Evolutionary conservation across 2,888 invertebrate species (phyloP), one percentile per base, ranked within the genome.

Genomic region (Imbricaverruca yamaguchii): DNA sequence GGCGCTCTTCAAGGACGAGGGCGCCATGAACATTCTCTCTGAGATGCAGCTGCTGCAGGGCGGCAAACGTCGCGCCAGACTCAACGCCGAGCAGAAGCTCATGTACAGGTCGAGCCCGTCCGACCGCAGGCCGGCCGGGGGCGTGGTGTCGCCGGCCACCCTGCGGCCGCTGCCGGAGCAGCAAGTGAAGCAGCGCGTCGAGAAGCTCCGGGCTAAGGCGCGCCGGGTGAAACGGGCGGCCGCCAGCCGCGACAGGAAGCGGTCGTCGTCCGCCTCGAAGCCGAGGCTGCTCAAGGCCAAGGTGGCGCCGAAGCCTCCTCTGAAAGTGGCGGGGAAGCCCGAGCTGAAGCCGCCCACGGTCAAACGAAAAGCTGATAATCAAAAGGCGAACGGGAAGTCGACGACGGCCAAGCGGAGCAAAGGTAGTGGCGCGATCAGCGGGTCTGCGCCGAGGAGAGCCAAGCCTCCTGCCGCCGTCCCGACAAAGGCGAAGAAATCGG

Each of bases 1-100:
- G 21, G 39, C 74, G 18, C 80, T 84, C 57, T 84, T 82, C 77
- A 78, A 81, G 80, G 84, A 84, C 82, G 84, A 84, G 80, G 84
- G 84, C 11, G 81, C 83, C 0, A 69, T 84, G 13, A 84, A 84
- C 77, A 80, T 84, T 4, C 69, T 84, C 8, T 82, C 84, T 0
- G 78, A 78, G 23, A 57, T 78, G 78, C 7, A 23, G 23, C 12
- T 9, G 25, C 74, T 67, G 11, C 25, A 67, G n/a, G 67, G 67
- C 25, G 67, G 25, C 13, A 67, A 67, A 12, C 67, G 67, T 8
- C 25, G 25, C 11, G n/a, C 67, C 4, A 4, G 25, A 8, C 6
- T n/a, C 25, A 13, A 7, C n/a, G n/a, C 67, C 12, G n/a, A n/a
- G 25, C 13, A 67, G 25, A 67, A 25, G 25, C 25, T 25, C 11